Percentiles rank a stretch among this genome's conserved stretches.
phyloP scores from a whole-genome alignment of 2,113 vertebrate genomes.

The Nematolebias whitei region DNA sequence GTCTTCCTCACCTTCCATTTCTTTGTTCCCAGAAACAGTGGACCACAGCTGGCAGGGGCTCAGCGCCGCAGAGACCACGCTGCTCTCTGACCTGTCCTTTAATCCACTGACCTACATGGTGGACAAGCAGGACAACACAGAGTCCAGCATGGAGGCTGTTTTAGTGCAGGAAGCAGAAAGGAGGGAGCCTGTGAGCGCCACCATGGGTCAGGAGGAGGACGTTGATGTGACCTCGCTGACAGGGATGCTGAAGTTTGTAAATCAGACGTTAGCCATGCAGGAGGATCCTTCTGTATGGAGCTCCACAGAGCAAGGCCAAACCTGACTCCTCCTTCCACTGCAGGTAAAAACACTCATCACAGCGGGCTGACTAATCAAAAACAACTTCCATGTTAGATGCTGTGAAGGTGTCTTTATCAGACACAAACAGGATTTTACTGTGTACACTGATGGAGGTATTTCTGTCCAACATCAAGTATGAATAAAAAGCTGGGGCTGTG shows the following conservation, averaged over 20 bases:
- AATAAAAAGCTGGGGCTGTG: no score
- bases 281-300: conserved; percentile 62
- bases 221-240: conserved; percentile 63
- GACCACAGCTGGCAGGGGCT: conserved; percentile 72
- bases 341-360: conserved; percentile 39
- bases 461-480: no score
- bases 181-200: conserved; percentile 37
- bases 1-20: conserved; percentile 21
- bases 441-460: no score
- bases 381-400: no score
- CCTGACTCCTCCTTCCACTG: neutral
- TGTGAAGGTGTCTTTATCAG: no score
- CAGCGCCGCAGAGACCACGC: conserved; percentile 41
- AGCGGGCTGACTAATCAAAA: no score
- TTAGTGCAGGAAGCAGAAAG: conserved; percentile 22
- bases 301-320: conserved; percentile 3
- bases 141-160: neutral
- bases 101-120: conserved; percentile 77
- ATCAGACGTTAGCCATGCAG: conserved; percentile 78
- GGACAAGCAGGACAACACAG: conserved; percentile 16
- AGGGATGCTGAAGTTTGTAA: conserved; percentile 79
- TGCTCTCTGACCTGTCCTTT: no score
- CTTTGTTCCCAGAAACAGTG: conserved; percentile 8
- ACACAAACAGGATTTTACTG: no score
- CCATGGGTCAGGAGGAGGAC: conserved; percentile 40